Conservation (phyloP, 2,888 invertebrate species). For the Trichacis sp. region DNA sequence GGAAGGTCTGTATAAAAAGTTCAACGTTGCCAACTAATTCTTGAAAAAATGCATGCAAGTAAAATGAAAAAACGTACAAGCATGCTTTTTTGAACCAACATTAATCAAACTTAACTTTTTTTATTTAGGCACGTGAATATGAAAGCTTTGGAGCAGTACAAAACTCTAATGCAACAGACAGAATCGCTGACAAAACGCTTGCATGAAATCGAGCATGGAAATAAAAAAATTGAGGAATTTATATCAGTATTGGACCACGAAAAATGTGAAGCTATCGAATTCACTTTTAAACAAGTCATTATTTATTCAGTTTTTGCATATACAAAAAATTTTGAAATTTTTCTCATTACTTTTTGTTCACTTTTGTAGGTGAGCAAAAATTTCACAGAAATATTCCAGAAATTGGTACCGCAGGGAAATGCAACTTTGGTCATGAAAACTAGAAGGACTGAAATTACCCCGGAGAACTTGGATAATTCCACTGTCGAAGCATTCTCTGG, state of each 20-base stretch:
- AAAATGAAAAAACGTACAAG: background rate
- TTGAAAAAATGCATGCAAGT: constrained; percentile 86
- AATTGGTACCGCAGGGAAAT: constrained; percentile 93
- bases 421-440: constrained; percentile 94
- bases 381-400: constrained; percentile 98
- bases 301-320: no score
- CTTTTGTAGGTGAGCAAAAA: constrained; percentile 92
- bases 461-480: no score
- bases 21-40: constrained; percentile 96
- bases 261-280: constrained; percentile 98
- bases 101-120: constrained; percentile 3
- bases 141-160: constrained; percentile 85
- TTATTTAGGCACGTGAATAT: constrained; percentile 94
- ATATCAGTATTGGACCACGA: constrained; percentile 94
- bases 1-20: no score
- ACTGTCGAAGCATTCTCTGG: no score
- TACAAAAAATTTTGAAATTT: no score
- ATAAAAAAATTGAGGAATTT: constrained; percentile 91
- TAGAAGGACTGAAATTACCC: no score
- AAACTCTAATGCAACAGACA: no score
- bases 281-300: constrained; percentile 91
- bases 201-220: constrained; percentile 94
- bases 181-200: no score
- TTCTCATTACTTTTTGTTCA: no score
- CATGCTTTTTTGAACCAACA: background rate